phyloP scores from a whole-genome alignment of 1,140 invertebrate species.

The Meloidogyne hapla region DNA sequence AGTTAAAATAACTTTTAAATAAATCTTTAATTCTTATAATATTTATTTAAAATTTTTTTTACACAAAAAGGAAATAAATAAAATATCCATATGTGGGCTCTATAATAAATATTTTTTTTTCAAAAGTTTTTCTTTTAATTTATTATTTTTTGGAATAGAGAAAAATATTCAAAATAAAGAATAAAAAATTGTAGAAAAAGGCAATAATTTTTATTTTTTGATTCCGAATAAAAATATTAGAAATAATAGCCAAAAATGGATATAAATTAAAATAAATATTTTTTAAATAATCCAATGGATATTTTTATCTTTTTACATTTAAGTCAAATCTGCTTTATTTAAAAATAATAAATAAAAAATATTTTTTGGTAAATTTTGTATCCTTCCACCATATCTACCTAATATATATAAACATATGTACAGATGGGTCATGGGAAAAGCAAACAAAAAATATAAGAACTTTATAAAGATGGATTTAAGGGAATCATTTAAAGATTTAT shows the following conservation, averaged over 20 bases:
- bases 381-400: neutral
- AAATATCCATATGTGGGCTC: neutral
- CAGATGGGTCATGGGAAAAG: slow-evolving; percentile 28
- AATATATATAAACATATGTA: neutral
- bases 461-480: neutral
- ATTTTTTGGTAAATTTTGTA: slow-evolving; percentile 3
- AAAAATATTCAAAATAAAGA: neutral
- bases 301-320: too few species aligned
- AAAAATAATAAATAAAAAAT: too few species aligned
- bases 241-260: too few species aligned
- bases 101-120: neutral
- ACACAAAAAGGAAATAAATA: neutral
- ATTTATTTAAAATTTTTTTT: too few species aligned
- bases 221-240: neutral
- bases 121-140: neutral
- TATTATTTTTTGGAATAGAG: neutral
- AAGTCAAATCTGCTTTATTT: too few species aligned
- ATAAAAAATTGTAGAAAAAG: neutral
- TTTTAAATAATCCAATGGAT: too few species aligned
- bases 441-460: slow-evolving; percentile 10
- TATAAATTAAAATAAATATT: too few species aligned
- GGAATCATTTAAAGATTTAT: slow-evolving; percentile 8
- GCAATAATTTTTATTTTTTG: neutral
- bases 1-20: too few species aligned
- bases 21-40: too few species aligned